Conservation (phyloP, 2,797 vertebrate genomes). For the Gambusia yucatana region DNA sequence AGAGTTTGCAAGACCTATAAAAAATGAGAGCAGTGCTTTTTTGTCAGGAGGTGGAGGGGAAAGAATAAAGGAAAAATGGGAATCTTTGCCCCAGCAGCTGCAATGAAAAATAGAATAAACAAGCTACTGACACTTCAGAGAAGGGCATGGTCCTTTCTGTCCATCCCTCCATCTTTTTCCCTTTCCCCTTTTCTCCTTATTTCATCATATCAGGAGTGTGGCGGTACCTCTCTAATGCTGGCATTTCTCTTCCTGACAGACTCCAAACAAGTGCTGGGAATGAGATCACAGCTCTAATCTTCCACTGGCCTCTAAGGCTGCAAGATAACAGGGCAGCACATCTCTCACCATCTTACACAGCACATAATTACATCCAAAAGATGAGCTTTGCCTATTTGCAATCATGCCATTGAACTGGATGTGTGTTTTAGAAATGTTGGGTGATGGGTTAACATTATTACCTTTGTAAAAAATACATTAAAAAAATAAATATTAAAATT, state of each 20-base stretch:
- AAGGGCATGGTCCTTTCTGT: slow-evolving; percentile 80
- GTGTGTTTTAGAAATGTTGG: slow-evolving; percentile 54
- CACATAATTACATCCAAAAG: slow-evolving; percentile 96
- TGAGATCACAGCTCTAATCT: slow-evolving; percentile 98
- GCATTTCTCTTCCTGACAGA: slow-evolving; percentile 99
- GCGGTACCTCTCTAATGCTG: slow-evolving; percentile 98
- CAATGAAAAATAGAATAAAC: slow-evolving; percentile 93
- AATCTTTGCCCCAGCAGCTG: slow-evolving; percentile 78
- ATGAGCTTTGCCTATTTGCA: slow-evolving; percentile 71
- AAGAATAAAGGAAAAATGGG: slow-evolving; percentile 73
- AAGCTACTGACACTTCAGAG: slow-evolving; percentile 81
- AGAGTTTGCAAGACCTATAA: slow-evolving; percentile 95
- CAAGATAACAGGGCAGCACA: slow-evolving; percentile 85
- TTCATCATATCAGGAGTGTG: slow-evolving; percentile 99
- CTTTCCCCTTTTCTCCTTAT: slow-evolving; percentile 86
- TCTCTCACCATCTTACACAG: slow-evolving; percentile 80
- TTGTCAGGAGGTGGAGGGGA: slow-evolving; percentile 62
- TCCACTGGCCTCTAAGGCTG: slow-evolving; percentile 93
- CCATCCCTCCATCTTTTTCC: slow-evolving; percentile 78
- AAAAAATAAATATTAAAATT: background rate
- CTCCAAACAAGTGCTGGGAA: slow-evolving; percentile 99
- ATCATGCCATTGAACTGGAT: slow-evolving; percentile 40
- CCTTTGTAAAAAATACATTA: slow-evolving; percentile 48
- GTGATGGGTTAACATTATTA: slow-evolving; percentile 59
- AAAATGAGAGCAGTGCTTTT: slow-evolving; percentile 84